These are phyloP conservation scores for Adineta ricciae DNA, from an alignment of 2,888 invertebrate genomes.

Conservation along the genomic window DNA sequence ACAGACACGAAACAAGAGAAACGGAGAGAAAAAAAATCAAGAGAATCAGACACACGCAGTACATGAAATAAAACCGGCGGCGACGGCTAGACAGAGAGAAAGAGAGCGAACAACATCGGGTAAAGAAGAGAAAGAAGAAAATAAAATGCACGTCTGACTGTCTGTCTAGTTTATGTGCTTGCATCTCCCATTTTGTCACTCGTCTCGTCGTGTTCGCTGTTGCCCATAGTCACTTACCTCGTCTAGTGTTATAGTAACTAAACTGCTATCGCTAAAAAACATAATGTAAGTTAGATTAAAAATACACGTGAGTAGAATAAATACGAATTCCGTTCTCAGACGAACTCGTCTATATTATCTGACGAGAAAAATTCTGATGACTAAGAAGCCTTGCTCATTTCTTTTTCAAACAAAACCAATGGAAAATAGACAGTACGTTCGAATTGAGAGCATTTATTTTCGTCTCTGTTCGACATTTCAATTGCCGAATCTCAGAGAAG, in stretches of 20 bases:
- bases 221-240: background rate
- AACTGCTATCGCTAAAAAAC: background rate
- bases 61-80: background rate
- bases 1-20: background rate
- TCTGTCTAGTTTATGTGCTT: background rate
- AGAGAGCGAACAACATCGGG: background rate
- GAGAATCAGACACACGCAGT: background rate
- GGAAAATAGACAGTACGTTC: background rate
- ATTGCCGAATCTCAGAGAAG: background rate
- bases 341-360: no score
- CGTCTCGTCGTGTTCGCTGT: background rate
- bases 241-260: background rate
- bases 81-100: background rate
- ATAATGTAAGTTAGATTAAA: background rate
- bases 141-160: background rate
- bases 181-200: background rate
- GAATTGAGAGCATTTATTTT: background rate
- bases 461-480: background rate
- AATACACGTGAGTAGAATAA: no score
- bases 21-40: background rate
- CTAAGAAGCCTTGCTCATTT: background rate
- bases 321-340: no score
- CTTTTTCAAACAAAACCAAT: background rate
- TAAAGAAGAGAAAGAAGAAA: background rate
- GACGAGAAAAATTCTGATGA: no score